Evolutionary conservation across 2,888 invertebrate genomes (phyloP).

Genomic region (Stenodera caucasica): DNA sequence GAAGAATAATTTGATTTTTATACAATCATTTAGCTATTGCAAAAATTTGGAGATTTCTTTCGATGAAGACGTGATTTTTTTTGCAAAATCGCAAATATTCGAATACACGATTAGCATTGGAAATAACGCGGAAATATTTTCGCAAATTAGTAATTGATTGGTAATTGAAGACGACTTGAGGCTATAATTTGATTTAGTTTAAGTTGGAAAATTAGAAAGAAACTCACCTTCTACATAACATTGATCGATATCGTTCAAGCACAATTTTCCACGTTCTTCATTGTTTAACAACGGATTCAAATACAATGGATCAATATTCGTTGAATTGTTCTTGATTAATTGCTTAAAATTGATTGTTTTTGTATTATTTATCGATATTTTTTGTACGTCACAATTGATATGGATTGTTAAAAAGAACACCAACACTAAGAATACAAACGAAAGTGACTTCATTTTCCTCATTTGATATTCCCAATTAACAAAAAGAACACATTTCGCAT

Average conservation of each 20-base stretch:
- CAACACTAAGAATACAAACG: constrained; percentile 23
- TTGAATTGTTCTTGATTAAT: neutral
- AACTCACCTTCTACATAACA: constrained; percentile 46
- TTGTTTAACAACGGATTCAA: constrained; percentile 12
- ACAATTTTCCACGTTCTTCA: constrained; percentile 42
- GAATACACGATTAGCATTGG: neutral
- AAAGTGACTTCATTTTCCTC: constrained; percentile 8
- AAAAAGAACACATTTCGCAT: neutral
- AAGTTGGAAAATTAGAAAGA: too few relatives aligned
- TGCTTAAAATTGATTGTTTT: neutral
- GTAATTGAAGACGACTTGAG: neutral
- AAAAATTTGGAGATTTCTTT: too few relatives aligned
- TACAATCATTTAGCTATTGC: too few relatives aligned
- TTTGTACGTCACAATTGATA: constrained; percentile 21
- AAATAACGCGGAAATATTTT: neutral
- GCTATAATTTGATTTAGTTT: too few relatives aligned
- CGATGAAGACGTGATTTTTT: neutral
- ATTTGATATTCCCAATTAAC: neutral
- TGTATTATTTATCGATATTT: neutral
- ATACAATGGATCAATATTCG: neutral
- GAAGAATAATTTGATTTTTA: too few relatives aligned
- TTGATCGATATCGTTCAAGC: constrained; percentile 45
- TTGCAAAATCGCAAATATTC: neutral
- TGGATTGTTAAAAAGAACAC: constrained; percentile 20
- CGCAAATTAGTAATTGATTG: neutral